These are phyloP conservation scores for Nemopilema nomurai DNA, from an alignment of 30 jellyfish, hydroid and myxozoan species.

Conservation along the genomic window DNA sequence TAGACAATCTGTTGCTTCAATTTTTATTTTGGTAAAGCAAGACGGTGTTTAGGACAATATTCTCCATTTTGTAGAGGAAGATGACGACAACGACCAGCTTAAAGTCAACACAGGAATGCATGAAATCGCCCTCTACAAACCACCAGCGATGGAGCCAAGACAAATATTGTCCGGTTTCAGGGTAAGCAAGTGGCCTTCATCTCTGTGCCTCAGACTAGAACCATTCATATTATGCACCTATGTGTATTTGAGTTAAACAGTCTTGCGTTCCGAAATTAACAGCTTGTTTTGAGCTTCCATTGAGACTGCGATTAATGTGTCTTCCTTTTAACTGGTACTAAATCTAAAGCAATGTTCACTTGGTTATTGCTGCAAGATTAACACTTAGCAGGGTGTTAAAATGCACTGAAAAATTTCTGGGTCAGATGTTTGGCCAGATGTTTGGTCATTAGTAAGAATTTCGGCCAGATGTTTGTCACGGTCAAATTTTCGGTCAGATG, in stretches of 20 bases:
- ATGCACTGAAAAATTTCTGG: no score
- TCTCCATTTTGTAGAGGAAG: slow-evolving; percentile 1
- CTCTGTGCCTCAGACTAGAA: neutral
- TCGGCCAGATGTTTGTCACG: no score
- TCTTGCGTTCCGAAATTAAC: neutral
- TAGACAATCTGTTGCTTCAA: no score
- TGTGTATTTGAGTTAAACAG: neutral
- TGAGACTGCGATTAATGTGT: neutral
- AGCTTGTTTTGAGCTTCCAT: neutral
- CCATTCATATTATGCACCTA: neutral
- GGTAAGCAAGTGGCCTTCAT: slow-evolving; percentile 2
- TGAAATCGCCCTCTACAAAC: slow-evolving; percentile 22
- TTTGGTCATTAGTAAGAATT: no score
- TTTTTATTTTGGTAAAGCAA: no score
- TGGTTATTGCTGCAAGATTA: no score
- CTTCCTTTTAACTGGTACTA: no score
- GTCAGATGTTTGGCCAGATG: no score
- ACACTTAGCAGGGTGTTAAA: no score
- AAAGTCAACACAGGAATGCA: slow-evolving; percentile 29
- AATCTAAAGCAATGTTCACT: no score
- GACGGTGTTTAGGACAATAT: no score
- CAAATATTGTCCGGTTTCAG: slow-evolving; percentile 35
- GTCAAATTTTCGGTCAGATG: no score
- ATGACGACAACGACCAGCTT: slow-evolving; percentile 10
- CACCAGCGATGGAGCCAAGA: slow-evolving; percentile 48